Conservation (phyloP, 2,113 vertebrate species). For the Charadrius vociferus region DNA sequence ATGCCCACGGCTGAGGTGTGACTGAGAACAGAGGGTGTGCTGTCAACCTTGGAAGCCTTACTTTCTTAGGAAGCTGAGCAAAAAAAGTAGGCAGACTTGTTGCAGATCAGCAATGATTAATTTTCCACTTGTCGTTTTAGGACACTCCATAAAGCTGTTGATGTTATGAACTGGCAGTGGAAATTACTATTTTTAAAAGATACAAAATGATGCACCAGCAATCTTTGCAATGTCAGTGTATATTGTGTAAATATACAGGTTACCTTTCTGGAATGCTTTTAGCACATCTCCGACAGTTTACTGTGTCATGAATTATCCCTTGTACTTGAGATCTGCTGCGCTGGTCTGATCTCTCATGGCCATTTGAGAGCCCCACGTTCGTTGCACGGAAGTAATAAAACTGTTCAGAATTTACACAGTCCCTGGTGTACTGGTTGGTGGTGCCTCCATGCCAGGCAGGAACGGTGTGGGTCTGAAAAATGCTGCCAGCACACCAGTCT, state of each 20-base stretch:
- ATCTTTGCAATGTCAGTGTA: background rate
- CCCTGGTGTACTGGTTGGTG: background rate
- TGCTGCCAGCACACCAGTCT: no score
- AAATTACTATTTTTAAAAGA: background rate
- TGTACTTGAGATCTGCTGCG: background rate
- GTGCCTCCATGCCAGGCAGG: background rate
- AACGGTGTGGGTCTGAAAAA: background rate
- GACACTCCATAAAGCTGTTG: background rate
- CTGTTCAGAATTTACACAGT: background rate
- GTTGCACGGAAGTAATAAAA: background rate
- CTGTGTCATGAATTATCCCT: background rate
- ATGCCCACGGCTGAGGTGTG: background rate
- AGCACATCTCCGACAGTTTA: background rate
- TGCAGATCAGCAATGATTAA: background rate
- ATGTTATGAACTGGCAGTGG: background rate
- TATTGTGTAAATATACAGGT: background rate
- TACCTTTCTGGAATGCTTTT: background rate
- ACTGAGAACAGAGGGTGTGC: no score
- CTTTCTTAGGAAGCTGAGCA: background rate
- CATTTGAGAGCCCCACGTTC: fast-evolving
- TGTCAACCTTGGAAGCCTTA: background rate
- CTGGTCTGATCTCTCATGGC: fast-evolving
- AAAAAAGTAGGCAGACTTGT: background rate
- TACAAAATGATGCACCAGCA: fast-evolving
- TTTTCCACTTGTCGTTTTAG: background rate